phyloP scores from a whole-genome alignment of 2,113 vertebrate species.

The Mus pahari region DNA sequence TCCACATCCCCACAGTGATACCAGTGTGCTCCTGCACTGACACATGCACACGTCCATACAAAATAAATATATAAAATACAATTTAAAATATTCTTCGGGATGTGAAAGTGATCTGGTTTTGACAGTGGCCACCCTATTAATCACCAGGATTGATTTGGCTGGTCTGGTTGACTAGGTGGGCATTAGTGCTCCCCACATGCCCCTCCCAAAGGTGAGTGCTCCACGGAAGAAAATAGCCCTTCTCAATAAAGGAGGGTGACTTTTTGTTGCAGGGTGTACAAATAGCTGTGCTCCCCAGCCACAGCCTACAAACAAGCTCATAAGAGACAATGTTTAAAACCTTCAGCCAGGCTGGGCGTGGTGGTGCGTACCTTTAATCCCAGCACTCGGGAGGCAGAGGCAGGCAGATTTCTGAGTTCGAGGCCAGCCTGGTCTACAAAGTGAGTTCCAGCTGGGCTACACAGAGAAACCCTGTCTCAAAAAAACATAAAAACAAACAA shows the following conservation, averaged over 20 bases:
- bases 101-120: background rate
- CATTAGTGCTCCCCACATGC: background rate
- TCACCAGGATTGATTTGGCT: background rate
- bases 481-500: too few relatives aligned
- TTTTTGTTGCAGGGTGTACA: background rate
- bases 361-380: background rate
- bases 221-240: too few relatives aligned
- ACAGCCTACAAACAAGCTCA: background rate
- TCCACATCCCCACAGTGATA: too few relatives aligned
- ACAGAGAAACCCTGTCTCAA: background rate
- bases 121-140: background rate
- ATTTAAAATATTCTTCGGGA: background rate
- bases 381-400: background rate
- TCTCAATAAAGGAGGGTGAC: background rate
- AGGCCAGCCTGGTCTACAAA: background rate
- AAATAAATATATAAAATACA: background rate
- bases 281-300: background rate
- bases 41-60: background rate
- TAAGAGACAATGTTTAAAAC: background rate
- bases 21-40: background rate
- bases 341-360: background rate
- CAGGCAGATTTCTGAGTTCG: background rate
- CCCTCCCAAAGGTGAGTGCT: background rate
- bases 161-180: background rate
- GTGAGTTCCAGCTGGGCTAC: background rate